Conservation (phyloP, 2,113 vertebrate species). For the Tragulus kanchil region DNA sequence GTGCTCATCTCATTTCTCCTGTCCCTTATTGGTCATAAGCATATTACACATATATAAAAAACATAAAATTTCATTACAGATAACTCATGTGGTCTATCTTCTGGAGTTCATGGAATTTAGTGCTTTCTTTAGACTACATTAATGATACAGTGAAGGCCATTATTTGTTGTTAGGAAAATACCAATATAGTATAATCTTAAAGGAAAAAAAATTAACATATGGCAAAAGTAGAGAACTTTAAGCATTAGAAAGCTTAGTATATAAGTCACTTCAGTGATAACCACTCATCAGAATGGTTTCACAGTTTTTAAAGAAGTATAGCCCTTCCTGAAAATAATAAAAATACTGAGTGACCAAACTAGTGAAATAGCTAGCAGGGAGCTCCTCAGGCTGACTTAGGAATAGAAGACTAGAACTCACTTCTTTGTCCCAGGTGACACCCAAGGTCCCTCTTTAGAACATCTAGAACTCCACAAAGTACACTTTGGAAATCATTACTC, state of each 20-base stretch:
- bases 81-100: background rate
- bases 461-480: background rate
- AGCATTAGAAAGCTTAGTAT: background rate
- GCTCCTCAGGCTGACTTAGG: background rate
- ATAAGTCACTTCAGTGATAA: constrained; percentile 6
- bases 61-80: background rate
- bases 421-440: background rate
- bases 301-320: background rate
- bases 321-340: background rate
- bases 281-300: background rate
- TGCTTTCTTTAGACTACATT: background rate
- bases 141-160: background rate
- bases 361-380: background rate
- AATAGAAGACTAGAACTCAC: background rate
- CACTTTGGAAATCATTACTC: background rate
- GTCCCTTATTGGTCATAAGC: background rate
- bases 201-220: background rate
- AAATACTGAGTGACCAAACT: background rate
- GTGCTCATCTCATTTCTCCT: background rate
- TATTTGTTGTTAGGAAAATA: constrained; percentile 22
- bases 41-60: background rate
- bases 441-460: background rate
- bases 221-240: background rate
- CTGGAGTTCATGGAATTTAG: background rate
- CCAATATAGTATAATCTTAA: background rate